Evolutionary conservation across 2,888 invertebrate species (phyloP).

Genomic region (Acanthosepion lycidas): DNA sequence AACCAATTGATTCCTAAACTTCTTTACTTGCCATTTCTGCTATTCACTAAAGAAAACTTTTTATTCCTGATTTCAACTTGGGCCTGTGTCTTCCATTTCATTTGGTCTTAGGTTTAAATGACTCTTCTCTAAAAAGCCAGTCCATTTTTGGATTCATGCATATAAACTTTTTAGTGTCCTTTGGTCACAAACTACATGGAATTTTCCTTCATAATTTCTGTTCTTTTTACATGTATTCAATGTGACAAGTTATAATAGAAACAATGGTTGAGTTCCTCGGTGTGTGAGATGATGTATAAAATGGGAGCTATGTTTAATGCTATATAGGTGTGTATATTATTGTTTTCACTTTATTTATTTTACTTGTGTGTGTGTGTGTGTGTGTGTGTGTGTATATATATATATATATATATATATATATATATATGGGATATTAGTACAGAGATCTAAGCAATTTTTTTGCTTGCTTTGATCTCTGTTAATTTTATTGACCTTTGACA

Average conservation of each 20-base stretch:
- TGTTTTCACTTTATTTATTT: not conserved
- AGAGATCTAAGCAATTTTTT: not conserved
- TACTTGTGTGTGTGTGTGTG: too few species aligned
- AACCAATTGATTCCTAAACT: not conserved
- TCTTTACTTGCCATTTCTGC: not conserved
- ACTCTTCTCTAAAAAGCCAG: constrained; percentile 33
- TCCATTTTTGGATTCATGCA: not conserved
- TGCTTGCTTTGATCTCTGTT: not conserved
- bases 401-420: not conserved
- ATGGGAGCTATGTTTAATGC: constrained; percentile 9
- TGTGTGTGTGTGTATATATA: not conserved
- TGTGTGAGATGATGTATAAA: constrained; percentile 33
- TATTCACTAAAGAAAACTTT: not conserved
- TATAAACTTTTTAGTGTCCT: not conserved
- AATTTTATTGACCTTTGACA: not conserved
- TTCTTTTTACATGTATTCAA: not conserved
- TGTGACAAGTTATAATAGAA: constrained; percentile 2
- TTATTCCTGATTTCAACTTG: not conserved
- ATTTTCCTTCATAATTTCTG: not conserved
- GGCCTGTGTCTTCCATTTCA: constrained; percentile 15
- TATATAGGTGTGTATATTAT: constrained; percentile 20
- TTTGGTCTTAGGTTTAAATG: not conserved
- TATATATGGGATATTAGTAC: not conserved
- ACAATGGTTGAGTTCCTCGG: not conserved
- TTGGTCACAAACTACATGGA: not conserved